These are phyloP conservation scores for Meteorus cinctellus DNA, from an alignment of 2,888 invertebrate species.

Conservation along the genomic window DNA sequence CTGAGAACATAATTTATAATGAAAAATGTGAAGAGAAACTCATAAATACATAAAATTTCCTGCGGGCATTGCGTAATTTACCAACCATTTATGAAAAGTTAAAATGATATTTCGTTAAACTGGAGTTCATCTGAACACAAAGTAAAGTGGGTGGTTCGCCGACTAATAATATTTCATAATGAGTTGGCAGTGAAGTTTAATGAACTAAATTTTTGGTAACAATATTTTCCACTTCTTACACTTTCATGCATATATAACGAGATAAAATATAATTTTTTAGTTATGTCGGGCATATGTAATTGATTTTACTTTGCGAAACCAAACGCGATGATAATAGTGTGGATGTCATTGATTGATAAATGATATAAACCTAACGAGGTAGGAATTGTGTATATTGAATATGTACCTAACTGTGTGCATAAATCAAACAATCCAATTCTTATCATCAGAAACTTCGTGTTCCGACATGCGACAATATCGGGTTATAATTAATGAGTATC, in stretches of 20 bases:
- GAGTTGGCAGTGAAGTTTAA: constrained; percentile 2
- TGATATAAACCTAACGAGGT: neutral
- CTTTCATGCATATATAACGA: neutral
- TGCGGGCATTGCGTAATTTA: neutral
- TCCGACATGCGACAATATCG: neutral
- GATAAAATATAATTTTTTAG: neutral
- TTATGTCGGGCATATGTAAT: neutral
- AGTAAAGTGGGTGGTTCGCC: neutral
- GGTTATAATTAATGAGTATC: neutral
- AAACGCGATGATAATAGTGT: neutral
- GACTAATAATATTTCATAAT: neutral
- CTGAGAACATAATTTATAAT: no score
- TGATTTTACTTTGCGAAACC: neutral
- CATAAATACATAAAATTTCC: no score
- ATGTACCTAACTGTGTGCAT: neutral
- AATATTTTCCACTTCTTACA: neutral
- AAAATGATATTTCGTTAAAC: neutral
- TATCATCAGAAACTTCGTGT: neutral
- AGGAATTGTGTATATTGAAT: neutral
- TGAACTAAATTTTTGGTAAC: neutral
- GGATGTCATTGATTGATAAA: neutral
- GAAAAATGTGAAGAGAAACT: no score
- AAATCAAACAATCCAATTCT: constrained; percentile 1
- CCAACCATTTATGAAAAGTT: constrained; percentile 6
- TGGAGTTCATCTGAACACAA: neutral